Base-by-base conservation (phyloP, 2,113 vertebrate genomes). In the Phalacrocorax brasilianus region DNA sequence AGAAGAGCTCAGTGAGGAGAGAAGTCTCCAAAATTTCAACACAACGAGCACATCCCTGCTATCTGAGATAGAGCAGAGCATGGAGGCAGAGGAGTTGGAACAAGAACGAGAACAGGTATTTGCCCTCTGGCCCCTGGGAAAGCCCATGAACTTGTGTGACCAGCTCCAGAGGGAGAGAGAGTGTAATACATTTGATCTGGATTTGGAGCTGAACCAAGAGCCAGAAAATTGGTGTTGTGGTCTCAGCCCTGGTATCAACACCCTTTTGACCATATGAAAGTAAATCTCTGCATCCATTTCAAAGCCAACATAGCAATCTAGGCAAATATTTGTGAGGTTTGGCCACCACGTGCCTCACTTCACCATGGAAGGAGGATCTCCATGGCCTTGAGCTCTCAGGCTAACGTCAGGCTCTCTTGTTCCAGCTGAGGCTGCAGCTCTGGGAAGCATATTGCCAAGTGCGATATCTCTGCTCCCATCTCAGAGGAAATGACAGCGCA, bases 391-490 rank as follows among this genome's bases (percentile, higher is more conserved):
- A 12, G 30, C 18, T 9, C 56, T 42, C 33, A 49, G 77, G 47
- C 66, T 85, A 55, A 87, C 16, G 4, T 19, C 14, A 52, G 50
- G 28, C 72, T 96, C 88, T 84, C 76, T 92, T 24, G 23, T 88
- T 62, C 5, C 90, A 99, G 99, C 98, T 99, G 94, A 98, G 99
- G 91, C 98, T 99, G 82, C 99, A 99, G 98, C 98, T 99, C 33
- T 99, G 99, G 99, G 99, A 99, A 97, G 99, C 99, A 3, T 99
- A 99, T 95, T 99, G 99, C 94, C 99, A 99, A 84, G 99, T 99
- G 14, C 98, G 99, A 8, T 99, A 99, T 14, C 98, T 99, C 63
- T 99, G 99, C 98, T 99, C 99, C 12, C 99, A 99, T 91, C 99
- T 99, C 38, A 97, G 99, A n/a, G 99, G 99, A 24, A 99, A 98